phyloP scores from a whole-genome alignment of 2,888 invertebrate genomes.

The Auanema freiburgensis region DNA sequence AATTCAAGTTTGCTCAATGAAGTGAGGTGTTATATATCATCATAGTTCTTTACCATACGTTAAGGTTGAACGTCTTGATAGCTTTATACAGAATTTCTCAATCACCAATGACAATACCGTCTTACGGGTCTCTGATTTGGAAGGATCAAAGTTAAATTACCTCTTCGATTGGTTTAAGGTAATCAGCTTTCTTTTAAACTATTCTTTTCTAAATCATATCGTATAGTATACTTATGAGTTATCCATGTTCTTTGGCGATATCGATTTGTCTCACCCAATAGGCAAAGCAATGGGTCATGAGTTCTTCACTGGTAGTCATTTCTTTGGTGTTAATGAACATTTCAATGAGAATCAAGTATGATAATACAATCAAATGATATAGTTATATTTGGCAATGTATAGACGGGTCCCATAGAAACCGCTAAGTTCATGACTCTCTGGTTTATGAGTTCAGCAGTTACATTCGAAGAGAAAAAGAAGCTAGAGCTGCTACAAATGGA shows the following conservation, averaged over 20 bases:
- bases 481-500: constrained; percentile 47
- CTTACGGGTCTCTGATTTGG: constrained; percentile 33
- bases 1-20: constrained; percentile 44
- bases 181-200: constrained; percentile 2
- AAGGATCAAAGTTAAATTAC: constrained; percentile 40
- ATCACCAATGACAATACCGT: constrained; percentile 25
- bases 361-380: constrained; percentile 1
- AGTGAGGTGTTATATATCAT: constrained; percentile 20
- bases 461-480: constrained; percentile 32
- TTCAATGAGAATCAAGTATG: too few species aligned
- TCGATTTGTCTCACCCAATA: constrained; percentile 49
- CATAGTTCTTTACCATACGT: neutral
- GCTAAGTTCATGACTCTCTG: constrained; percentile 50
- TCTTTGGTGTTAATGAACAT: constrained; percentile 52
- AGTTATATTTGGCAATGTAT: constrained; percentile 8
- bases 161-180: constrained; percentile 45
- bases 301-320: constrained; percentile 50
- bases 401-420: constrained; percentile 46
- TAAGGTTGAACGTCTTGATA: constrained; percentile 47
- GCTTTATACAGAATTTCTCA: constrained; percentile 38
- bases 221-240: constrained; percentile 23
- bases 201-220: neutral
- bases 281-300: constrained; percentile 47
- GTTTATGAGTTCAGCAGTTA: constrained; percentile 52
- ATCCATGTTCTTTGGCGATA: constrained; percentile 24